Conservation (phyloP, 1,140 invertebrate species). For the Globodera rostochiensis region DNA sequence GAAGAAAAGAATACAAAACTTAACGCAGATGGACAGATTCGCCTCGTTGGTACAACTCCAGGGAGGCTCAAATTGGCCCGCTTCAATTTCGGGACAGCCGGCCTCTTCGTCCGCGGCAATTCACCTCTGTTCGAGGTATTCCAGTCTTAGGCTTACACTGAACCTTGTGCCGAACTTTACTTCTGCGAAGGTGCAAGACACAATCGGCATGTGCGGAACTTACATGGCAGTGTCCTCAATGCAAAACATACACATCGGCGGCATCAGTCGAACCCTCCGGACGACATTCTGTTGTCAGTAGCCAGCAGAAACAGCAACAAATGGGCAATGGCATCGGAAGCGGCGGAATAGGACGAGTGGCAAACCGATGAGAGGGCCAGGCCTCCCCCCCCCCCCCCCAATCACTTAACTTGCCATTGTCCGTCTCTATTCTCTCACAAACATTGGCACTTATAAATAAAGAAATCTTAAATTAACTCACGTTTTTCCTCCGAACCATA, state of each 20-base stretch:
- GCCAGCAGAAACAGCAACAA: slow-evolving; percentile 17
- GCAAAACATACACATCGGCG: slow-evolving; percentile 57
- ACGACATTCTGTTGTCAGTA: neutral
- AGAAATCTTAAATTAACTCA: slow-evolving; percentile 34
- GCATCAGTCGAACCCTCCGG: neutral
- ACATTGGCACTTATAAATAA: slow-evolving; percentile 25
- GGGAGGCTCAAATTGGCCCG: slow-evolving; percentile 28
- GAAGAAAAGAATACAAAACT: neutral
- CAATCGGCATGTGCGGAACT: slow-evolving; percentile 55
- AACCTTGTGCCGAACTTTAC: neutral
- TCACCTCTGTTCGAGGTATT: neutral
- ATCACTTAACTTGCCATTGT: neutral
- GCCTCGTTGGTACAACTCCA: slow-evolving; percentile 50
- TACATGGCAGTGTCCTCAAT: slow-evolving; percentile 59
- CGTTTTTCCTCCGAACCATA: slow-evolving; percentile 59
- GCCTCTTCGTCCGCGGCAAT: neutral
- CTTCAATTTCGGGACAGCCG: neutral
- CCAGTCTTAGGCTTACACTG: neutral
- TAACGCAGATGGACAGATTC: slow-evolving; percentile 52
- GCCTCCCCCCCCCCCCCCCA: neutral
- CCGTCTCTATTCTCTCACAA: neutral
- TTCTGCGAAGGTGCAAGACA: slow-evolving; percentile 51
- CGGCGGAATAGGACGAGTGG: neutral
- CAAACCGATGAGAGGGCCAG: slow-evolving; percentile 9
- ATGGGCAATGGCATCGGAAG: neutral